Conservation (phyloP, 2,113 vertebrate genomes). For the Parotia lawesii region DNA sequence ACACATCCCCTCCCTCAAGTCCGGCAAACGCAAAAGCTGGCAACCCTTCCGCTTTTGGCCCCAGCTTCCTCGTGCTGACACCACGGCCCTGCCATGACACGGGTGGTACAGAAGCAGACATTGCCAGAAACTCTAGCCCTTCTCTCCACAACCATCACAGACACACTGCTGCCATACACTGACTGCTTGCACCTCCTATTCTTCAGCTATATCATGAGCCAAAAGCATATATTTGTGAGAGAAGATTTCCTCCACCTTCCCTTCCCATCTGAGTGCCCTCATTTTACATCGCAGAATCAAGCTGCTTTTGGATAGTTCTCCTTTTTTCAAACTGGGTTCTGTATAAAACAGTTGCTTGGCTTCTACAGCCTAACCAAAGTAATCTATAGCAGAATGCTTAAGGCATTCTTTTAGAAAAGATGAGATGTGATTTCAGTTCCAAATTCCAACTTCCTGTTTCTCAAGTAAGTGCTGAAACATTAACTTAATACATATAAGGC, state of each 20-base stretch:
- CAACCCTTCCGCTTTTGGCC: rapidly evolving
- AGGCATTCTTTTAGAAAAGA: not conserved
- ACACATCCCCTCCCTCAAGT: not conserved
- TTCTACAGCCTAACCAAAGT: not conserved
- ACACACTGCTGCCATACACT: not conserved
- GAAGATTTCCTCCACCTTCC: not conserved
- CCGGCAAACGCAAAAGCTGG: not conserved
- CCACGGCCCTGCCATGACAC: rapidly evolving
- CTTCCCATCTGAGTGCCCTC: not conserved
- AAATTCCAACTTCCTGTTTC: not conserved
- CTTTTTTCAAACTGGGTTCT: not conserved
- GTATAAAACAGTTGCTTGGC: not conserved
- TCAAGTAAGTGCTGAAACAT: not conserved
- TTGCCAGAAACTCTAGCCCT: not conserved
- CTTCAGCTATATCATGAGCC: not conserved
- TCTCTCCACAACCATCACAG: not conserved
- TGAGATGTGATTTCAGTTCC: not conserved
- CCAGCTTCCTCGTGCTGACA: rapidly evolving
- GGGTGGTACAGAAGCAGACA: not conserved
- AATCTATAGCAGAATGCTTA: not conserved
- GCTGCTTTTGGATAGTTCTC: not conserved
- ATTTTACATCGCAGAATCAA: not conserved
- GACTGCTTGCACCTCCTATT: not conserved
- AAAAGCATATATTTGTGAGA: not conserved
- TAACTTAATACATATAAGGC: not conserved